Evolutionary conservation across 2,797 vertebrate species (phyloP).

Genomic region (Falco columbarius): DNA sequence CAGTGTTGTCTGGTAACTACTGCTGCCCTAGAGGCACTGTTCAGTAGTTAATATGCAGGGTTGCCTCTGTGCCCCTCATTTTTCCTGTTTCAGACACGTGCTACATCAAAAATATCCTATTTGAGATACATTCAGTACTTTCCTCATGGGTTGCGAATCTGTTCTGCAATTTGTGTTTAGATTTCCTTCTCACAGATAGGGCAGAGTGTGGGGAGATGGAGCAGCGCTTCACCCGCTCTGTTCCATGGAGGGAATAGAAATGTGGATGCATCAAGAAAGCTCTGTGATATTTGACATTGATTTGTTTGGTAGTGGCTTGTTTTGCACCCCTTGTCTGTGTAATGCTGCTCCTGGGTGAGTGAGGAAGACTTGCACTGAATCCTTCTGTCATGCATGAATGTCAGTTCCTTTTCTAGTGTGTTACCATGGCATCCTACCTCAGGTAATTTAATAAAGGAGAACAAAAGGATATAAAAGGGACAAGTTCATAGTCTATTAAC

Average conservation of each 20-base stretch:
- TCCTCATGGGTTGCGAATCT: background rate
- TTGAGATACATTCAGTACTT: background rate
- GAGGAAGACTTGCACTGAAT: background rate
- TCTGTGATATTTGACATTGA: background rate
- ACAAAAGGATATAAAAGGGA: background rate
- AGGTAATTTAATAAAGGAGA: background rate
- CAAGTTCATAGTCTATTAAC: background rate
- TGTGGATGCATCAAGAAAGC: fast-evolving
- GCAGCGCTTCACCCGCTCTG: background rate
- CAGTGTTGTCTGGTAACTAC: background rate
- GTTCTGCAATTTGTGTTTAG: background rate
- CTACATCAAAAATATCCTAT: background rate
- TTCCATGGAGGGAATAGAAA: background rate
- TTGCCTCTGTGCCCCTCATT: fast-evolving
- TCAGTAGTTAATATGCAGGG: background rate
- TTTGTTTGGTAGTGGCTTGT: background rate
- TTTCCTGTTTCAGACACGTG: background rate
- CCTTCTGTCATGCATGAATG: background rate
- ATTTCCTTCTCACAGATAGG: background rate
- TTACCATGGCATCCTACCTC: background rate
- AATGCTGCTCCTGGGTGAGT: background rate
- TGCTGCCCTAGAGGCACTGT: background rate
- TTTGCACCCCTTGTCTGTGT: background rate
- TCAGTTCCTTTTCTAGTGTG: background rate
- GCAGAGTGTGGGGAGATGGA: background rate